Evolutionary conservation across 2,797 vertebrate species (phyloP).

Genomic region (Sorex maritimensis): DNA sequence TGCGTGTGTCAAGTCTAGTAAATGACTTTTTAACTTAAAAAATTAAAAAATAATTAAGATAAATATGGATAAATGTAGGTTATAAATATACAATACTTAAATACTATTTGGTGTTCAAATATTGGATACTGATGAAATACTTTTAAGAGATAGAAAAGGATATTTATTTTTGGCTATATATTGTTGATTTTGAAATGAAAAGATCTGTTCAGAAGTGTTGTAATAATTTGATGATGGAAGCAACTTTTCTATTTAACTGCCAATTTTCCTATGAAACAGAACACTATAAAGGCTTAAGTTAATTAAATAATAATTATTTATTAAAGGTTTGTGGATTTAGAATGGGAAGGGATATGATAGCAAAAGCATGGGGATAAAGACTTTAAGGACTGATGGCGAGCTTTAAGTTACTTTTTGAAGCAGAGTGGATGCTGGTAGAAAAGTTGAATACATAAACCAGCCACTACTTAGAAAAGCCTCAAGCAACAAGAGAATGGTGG

Average conservation of each 20-base stretch:
- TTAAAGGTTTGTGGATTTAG: constrained; percentile 13
- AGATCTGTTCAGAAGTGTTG: constrained; percentile 28
- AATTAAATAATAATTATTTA: constrained; percentile 40
- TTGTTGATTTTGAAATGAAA: constrained; percentile 55
- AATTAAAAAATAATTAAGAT: background rate
- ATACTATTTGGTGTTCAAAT: background rate
- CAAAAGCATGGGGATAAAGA: background rate
- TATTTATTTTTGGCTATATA: background rate
- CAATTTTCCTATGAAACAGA: constrained; percentile 63
- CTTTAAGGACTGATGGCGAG: background rate
- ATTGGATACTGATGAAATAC: constrained; percentile 22
- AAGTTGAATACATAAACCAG: background rate
- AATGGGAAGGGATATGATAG: background rate
- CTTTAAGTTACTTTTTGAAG: background rate
- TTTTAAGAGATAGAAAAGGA: constrained; percentile 51
- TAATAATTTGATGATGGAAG: constrained; percentile 9
- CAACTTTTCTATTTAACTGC: constrained; percentile 62
- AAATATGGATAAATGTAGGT: constrained; percentile 31
- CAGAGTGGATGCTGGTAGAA: background rate
- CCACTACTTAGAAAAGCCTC: constrained; percentile 58
- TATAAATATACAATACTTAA: constrained; percentile 30
- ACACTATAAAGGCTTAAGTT: background rate
- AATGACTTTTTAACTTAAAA: background rate
- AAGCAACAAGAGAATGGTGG: background rate
- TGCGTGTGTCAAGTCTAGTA: background rate